phyloP scores from a whole-genome alignment of 1,140 invertebrate genomes.

The Formica exsecta region DNA sequence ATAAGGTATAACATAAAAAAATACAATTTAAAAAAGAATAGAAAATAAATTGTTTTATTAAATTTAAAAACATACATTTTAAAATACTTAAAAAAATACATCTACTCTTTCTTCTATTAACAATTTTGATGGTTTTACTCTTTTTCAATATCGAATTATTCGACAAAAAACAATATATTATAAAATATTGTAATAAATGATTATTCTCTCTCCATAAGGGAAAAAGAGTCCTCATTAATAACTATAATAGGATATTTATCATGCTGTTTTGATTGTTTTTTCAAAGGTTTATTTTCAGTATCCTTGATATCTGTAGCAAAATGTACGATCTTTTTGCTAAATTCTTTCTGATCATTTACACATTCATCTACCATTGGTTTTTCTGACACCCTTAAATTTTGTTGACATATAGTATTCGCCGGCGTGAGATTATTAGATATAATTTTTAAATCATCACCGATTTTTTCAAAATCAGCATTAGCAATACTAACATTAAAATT shows the following conservation, averaged over 20 bases:
- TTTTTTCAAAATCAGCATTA: constrained; percentile 8
- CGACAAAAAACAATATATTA: no score
- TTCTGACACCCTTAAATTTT: not conserved
- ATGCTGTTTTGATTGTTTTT: constrained; percentile 18
- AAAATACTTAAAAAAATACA: no score
- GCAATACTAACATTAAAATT: not conserved
- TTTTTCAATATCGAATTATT: no score
- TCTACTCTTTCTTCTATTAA: no score
- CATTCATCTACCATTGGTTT: not conserved
- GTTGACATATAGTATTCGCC: not conserved
- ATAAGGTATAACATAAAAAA: no score
- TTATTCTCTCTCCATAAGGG: no score
- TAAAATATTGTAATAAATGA: no score
- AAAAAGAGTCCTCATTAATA: not conserved
- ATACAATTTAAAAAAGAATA: no score
- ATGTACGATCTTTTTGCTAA: constrained; percentile 75
- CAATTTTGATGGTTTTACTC: no score
- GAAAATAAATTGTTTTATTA: no score
- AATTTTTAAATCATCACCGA: not conserved
- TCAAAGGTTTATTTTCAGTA: constrained; percentile 65
- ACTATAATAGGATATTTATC: constrained; percentile 29
- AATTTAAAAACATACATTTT: no score
- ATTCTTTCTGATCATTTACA: not conserved
- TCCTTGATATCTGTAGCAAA: constrained; percentile 83
- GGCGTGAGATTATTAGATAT: not conserved